phyloP scores from a whole-genome alignment of 2,888 invertebrate species.

The Hyposoter dolosus region DNA sequence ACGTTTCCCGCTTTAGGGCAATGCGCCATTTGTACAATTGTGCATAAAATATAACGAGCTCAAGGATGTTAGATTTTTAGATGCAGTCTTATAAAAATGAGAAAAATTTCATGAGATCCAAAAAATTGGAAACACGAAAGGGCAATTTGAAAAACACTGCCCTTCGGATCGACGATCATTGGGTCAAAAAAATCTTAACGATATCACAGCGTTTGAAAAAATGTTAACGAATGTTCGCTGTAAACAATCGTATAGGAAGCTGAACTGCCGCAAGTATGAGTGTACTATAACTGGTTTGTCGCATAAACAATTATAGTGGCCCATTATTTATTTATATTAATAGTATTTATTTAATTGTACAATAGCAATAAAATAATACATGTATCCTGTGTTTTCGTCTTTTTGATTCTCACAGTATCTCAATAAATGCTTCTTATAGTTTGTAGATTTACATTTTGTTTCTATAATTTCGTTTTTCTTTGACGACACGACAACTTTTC shows the following conservation, averaged over 20 bases:
- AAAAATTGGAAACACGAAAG: background rate
- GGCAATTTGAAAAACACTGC: background rate
- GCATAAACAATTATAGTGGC: conserved; percentile 70
- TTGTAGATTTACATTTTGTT: background rate
- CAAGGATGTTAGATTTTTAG: conserved; percentile 1
- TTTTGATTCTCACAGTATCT: background rate
- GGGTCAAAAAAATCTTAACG: background rate
- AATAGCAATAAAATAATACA: conserved; percentile 74
- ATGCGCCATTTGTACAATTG: conserved; percentile 75
- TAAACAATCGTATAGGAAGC: background rate
- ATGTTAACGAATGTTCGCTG: conserved; percentile 1
- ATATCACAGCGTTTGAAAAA: background rate
- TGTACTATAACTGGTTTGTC: conserved; percentile 63
- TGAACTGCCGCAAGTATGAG: conserved; percentile 64
- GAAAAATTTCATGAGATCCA: background rate
- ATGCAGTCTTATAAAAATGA: conserved; percentile 51
- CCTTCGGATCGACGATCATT: background rate
- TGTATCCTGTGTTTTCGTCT: conserved; percentile 14
- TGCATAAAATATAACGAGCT: conserved; percentile 70
- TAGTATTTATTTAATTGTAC: conserved; percentile 82
- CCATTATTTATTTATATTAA: conserved; percentile 71
- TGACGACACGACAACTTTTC: background rate
- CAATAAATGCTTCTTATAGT: background rate
- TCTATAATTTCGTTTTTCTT: background rate
- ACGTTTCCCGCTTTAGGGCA: conserved; percentile 36